Percentiles rank a stretch among this genome's conserved stretches.
Evolutionary conservation across 1,140 invertebrate genomes (phyloP).

Genomic region (Ceratoteleas bidentatus): DNA sequence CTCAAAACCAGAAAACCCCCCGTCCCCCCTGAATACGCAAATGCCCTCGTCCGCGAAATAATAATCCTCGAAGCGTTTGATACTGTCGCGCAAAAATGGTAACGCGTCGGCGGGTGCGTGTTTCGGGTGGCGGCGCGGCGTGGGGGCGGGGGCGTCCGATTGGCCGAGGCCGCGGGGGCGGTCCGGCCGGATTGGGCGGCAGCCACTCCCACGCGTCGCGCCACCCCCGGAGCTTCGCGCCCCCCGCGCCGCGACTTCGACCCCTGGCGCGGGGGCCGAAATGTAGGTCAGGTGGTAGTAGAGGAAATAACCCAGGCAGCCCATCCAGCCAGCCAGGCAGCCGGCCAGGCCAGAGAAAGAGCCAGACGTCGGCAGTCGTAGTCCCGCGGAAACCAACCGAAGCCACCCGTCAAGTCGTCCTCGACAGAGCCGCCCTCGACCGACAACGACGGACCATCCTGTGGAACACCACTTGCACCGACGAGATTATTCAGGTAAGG

Average conservation of each 20-base stretch:
- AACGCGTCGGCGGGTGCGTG: conserved; percentile 36
- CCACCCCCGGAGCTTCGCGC: conserved; percentile 61
- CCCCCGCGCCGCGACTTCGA: conserved; percentile 38
- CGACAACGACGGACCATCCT: too few species aligned
- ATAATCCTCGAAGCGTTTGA: conserved; percentile 38
- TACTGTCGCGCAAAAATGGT: conserved; percentile 36
- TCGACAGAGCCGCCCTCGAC: too few species aligned
- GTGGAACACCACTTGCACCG: too few species aligned
- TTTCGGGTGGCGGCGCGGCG: conserved; percentile 13
- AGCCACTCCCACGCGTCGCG: conserved; percentile 70
- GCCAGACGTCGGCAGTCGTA: conserved; percentile 72
- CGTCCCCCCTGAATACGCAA: not conserved
- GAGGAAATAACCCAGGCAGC: conserved; percentile 72
- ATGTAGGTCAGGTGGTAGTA: conserved; percentile 76
- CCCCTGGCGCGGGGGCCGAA: conserved; percentile 67
- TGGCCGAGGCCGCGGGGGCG: conserved; percentile 58
- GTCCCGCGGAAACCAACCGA: conserved; percentile 79
- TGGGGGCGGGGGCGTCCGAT: not conserved
- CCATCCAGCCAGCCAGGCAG: conserved; percentile 71
- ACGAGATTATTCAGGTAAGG: too few species aligned
- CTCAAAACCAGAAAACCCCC: not conserved
- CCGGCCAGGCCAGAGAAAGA: conserved; percentile 69
- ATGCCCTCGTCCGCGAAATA: conserved; percentile 2
- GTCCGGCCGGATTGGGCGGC: conserved; percentile 68
- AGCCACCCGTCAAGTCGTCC: too few species aligned